Evolutionary conservation across 37 sponge, comb jelly and placozoan species (phyloP), one percentile per base, ranked within the genome.

Genomic region (Aphrocallistes beatrix): DNA sequence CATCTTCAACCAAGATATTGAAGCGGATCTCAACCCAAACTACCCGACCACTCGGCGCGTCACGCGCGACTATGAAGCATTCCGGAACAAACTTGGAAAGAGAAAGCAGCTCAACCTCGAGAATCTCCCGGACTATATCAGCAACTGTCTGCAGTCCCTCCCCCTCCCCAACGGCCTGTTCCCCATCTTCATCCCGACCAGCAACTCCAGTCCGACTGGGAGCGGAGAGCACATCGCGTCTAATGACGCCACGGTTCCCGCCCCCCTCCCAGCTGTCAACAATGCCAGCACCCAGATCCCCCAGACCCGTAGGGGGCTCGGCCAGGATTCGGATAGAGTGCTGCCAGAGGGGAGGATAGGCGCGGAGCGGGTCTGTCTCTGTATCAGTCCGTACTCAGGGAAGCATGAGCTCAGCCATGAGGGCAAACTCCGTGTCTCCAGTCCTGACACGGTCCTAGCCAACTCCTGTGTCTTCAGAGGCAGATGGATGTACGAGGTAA

Each of bases 401-500:
- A 60, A 60, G n/a, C 75, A 60, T 13, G 21, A 60, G 32, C 75
- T 60, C 1, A 13, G 28, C 8, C 75, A 60, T 13, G 75, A 60
- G 34, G 10, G 75, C 34, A 19, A 60, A 30, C 75, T 60, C 25
- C 10, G 75, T 3, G 75, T 60, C 10, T 60, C 75, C 34, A 60
- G 75, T 13, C 75, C 75, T 60, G 75, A 60, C 84, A 45, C 84
- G 36, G 84, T 84, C 19, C 42, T 39, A 25, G 47, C 84, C 1
- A 84, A 84, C 84, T 45, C 84, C 34, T 84, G 84, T 38, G 84
- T 84, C 42, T 84, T 39, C 84, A 37, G 48, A 84, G 84, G 84
- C 34, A 88, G 38, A 37, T 88, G 88, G 88, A 88, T 88, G 88
- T 88, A 88, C 84, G 88, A 88, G 51, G 88, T 84, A 19, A 48